These are phyloP conservation scores for Seladonia tumulorum DNA, from an alignment of 2,888 invertebrate species.

Conservation along the genomic window DNA sequence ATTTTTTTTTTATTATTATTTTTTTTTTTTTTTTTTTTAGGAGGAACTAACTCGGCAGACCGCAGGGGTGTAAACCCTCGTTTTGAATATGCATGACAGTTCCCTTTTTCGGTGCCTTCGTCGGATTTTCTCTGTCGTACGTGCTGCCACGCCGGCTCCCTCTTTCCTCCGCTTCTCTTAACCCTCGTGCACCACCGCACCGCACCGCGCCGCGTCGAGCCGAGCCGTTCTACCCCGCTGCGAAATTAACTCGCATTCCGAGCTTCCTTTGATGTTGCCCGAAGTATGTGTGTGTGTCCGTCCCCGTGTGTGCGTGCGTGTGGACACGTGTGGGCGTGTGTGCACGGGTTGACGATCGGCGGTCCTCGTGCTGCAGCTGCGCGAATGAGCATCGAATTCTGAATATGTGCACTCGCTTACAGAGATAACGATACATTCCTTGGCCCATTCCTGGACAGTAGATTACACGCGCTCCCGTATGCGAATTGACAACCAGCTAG, in stretches of 20 bases:
- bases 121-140: constrained; percentile 19
- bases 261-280: constrained; percentile 63
- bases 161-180: constrained; percentile 23
- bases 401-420: neutral
- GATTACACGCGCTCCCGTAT: constrained; percentile 5
- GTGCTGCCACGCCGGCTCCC: neutral
- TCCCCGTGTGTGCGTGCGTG: neutral
- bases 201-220: no score
- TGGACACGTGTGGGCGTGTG: neutral
- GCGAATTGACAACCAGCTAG: constrained; percentile 13
- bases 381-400: constrained; percentile 20
- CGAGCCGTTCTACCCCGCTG: constrained; percentile 2
- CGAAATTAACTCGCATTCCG: constrained; percentile 62
- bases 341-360: constrained; percentile 28
- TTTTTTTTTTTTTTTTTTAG: constrained; percentile 33
- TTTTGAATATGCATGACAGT: constrained; percentile 65
- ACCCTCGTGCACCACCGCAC: constrained; percentile 39
- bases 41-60: constrained; percentile 32
- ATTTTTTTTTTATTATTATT: constrained; percentile 28
- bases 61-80: constrained; percentile 42
- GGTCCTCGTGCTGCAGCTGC: constrained; percentile 1
- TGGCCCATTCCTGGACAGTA: constrained; percentile 9
- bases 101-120: constrained; percentile 35
- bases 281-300: constrained; percentile 28
- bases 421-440: constrained; percentile 25